These are phyloP conservation scores for Tryphoninae sp. DNA, from an alignment of 2,888 invertebrate genomes.

Conservation along the genomic window DNA sequence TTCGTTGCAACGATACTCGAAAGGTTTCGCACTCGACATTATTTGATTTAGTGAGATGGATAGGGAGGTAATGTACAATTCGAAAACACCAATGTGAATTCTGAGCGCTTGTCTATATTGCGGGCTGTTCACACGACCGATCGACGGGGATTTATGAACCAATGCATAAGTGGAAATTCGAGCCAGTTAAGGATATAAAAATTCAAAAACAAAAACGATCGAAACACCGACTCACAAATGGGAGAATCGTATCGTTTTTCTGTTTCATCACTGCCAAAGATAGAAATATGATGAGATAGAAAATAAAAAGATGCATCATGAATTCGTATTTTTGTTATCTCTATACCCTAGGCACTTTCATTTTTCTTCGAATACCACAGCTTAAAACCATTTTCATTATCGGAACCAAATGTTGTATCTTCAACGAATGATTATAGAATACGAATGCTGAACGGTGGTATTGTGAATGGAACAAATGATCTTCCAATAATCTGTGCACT, in stretches of 20 bases:
- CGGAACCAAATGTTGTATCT: conserved; percentile 27
- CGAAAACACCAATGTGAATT: neutral
- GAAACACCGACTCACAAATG: neutral
- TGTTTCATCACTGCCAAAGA: conserved; percentile 11
- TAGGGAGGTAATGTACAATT: neutral
- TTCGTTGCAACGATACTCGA: conserved; percentile 61
- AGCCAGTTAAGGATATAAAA: conserved; percentile 5
- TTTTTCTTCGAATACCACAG: conserved; percentile 54
- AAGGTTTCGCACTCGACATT: conserved; percentile 52
- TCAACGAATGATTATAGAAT: conserved; percentile 47
- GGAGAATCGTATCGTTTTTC: conserved; percentile 2
- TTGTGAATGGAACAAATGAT: conserved; percentile 51
- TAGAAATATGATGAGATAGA: conserved; percentile 12
- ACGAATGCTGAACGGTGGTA: conserved; percentile 39
- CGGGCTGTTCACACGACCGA: neutral
- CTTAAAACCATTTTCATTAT: conserved; percentile 58
- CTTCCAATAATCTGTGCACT: conserved; percentile 50
- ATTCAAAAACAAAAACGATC: conserved; percentile 7
- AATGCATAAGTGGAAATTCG: neutral
- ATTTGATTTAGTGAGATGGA: neutral
- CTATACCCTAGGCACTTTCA: conserved; percentile 65
- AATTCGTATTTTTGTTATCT: conserved; percentile 42
- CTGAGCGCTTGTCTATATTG: neutral
- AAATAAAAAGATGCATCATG: conserved; percentile 35
- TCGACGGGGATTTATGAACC: neutral